Percentiles rank a stretch among this genome's conserved stretches.
Conservation (phyloP, 2,797 vertebrate species). For the Pangasius mekongensis region DNA sequence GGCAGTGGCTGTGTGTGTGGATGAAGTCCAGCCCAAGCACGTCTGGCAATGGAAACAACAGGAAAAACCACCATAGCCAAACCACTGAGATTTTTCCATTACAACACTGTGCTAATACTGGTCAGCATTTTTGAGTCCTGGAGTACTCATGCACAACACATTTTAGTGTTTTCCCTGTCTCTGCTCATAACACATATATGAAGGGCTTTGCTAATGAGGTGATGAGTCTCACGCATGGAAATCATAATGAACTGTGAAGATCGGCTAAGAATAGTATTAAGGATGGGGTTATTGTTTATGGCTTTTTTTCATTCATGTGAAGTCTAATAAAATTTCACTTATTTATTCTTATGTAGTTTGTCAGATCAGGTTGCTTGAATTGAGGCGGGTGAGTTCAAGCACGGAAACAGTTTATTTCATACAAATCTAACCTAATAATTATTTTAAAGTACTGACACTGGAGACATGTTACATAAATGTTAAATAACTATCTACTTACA, state of each 20-base stretch:
- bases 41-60: constrained; percentile 44
- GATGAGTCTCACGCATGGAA: background rate
- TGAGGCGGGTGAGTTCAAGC: background rate
- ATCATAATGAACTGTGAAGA: constrained; percentile 1
- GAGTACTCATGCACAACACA: constrained; percentile 10
- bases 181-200: background rate
- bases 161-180: constrained; percentile 2
- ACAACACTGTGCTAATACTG: constrained; percentile 18
- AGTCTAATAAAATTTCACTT: background rate
- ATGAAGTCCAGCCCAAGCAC: constrained; percentile 54
- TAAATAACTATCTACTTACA: background rate
- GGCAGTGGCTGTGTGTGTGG: constrained; percentile 45
- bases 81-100: constrained; percentile 44
- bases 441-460: background rate
- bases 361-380: background rate
- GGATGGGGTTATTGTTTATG: background rate
- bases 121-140: constrained; percentile 47
- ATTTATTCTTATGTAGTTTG: background rate
- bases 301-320: background rate
- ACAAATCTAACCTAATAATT: background rate
- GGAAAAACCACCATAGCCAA: constrained; percentile 56
- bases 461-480: background rate
- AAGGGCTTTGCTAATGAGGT: background rate
- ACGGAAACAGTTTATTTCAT: background rate
- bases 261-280: background rate